phyloP scores from a whole-genome alignment of 2,113 vertebrate genomes.

The Clinocottus analis region DNA sequence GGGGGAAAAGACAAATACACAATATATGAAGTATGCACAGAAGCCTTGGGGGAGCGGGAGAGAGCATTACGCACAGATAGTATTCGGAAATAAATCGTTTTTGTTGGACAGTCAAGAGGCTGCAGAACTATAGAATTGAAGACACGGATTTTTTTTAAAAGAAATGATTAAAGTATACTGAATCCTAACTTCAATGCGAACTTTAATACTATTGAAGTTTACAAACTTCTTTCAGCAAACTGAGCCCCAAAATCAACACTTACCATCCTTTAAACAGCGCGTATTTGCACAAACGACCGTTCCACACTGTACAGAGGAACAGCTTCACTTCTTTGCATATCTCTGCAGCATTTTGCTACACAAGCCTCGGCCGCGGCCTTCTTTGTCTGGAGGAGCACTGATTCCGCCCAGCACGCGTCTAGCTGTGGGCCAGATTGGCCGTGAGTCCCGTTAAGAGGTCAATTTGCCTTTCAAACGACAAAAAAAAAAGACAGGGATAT shows the following conservation, averaged over 20 bases:
- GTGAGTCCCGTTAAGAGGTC: conserved; percentile 87
- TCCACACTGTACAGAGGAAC: background rate
- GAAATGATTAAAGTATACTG: background rate
- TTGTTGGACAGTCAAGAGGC: background rate
- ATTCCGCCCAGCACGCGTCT: conserved; percentile 89
- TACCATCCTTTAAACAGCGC: background rate
- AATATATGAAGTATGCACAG: conserved; percentile 26
- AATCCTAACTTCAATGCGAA: no score
- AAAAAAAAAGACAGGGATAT: conserved; percentile 70
- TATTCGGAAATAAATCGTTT: background rate
- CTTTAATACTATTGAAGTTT: background rate
- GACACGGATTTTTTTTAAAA: background rate
- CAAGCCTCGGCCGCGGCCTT: conserved; percentile 59
- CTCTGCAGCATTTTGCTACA: conserved; percentile 39
- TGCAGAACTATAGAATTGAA: background rate
- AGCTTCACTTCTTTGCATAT: conserved; percentile 18
- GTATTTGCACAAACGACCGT: background rate
- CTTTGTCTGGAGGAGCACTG: conserved; percentile 78
- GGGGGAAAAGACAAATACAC: conserved; percentile 25
- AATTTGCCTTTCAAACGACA: conserved; percentile 92
- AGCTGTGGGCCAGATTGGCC: conserved; percentile 89
- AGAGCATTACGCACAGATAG: background rate
- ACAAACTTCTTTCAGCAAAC: background rate
- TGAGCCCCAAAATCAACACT: background rate
- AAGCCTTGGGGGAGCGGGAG: background rate